Evolutionary conservation across 2,113 vertebrate genomes (phyloP).

Genomic region (Larimichthys polyactis): DNA sequence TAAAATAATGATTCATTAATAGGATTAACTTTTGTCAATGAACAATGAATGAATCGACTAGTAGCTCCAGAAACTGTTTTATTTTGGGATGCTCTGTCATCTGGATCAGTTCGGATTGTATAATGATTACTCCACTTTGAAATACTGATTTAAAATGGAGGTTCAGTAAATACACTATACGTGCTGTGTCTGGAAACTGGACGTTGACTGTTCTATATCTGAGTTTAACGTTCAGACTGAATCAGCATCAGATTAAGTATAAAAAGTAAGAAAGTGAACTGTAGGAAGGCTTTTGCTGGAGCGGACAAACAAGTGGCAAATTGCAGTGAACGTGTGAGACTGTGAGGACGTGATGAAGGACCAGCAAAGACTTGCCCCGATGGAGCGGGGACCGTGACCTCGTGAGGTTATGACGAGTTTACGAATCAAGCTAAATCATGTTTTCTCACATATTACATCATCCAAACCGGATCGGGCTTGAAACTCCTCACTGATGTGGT

Average conservation of each 20-base stretch:
- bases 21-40: too few species aligned
- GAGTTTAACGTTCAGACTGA: background rate
- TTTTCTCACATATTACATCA: constrained; percentile 25
- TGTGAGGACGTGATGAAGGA: constrained; percentile 20
- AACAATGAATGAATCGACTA: too few species aligned
- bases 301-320: constrained; percentile 12
- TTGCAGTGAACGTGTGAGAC: constrained; percentile 2
- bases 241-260: background rate
- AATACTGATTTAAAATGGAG: background rate
- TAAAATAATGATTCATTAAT: background rate
- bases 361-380: constrained; percentile 21
- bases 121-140: background rate
- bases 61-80: too few species aligned
- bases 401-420: constrained; percentile 11
- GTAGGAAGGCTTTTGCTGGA: background rate
- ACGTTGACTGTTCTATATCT: background rate
- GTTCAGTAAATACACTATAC: background rate
- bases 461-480: constrained; percentile 1
- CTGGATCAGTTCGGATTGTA: too few species aligned
- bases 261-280: background rate
- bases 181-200: background rate
- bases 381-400: constrained; percentile 17
- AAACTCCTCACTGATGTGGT: background rate
- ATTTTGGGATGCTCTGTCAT: too few species aligned
- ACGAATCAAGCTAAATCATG: constrained; percentile 30